These are phyloP conservation scores for Hedya salicella DNA, from an alignment of 2,888 invertebrate species.

Conservation along the genomic window DNA sequence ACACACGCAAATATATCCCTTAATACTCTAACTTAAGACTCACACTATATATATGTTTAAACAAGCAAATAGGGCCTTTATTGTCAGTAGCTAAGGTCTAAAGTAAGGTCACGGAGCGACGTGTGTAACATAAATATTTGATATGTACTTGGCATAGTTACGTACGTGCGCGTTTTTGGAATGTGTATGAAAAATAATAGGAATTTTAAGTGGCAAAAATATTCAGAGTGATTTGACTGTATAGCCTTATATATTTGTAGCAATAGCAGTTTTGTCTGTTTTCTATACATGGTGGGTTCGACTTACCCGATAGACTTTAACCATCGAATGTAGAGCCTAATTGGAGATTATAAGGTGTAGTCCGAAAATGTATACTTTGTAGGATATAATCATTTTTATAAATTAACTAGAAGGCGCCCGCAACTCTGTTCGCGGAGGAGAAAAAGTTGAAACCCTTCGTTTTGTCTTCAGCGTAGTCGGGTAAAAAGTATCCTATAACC, in stretches of 20 bases:
- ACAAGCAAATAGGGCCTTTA: constrained; percentile 17
- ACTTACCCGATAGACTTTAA: too few species aligned
- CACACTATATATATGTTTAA: not conserved
- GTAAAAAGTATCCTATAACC: too few species aligned
- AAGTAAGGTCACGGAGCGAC: constrained; percentile 10
- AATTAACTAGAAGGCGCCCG: too few species aligned
- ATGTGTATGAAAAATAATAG: constrained; percentile 29
- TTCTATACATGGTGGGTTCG: too few species aligned
- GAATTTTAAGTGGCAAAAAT: constrained; percentile 20
- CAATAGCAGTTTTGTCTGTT: too few species aligned
- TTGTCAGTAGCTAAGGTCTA: constrained; percentile 14
- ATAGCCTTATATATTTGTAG: constrained; percentile 14
- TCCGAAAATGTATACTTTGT: too few species aligned
- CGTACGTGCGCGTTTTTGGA: constrained; percentile 21
- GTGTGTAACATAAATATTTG: constrained; percentile 21
- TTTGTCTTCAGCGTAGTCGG: too few species aligned
- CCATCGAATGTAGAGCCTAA: too few species aligned
- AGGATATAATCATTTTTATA: too few species aligned
- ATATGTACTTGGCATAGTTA: constrained; percentile 37
- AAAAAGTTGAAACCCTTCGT: too few species aligned
- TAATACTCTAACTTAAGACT: constrained; percentile 11
- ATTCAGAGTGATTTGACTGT: constrained; percentile 2
- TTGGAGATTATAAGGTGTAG: too few species aligned
- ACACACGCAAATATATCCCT: constrained; percentile 14
- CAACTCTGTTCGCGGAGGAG: too few species aligned